phyloP scores from a whole-genome alignment of 1,140 invertebrate genomes.

The Dreissena polymorpha region DNA sequence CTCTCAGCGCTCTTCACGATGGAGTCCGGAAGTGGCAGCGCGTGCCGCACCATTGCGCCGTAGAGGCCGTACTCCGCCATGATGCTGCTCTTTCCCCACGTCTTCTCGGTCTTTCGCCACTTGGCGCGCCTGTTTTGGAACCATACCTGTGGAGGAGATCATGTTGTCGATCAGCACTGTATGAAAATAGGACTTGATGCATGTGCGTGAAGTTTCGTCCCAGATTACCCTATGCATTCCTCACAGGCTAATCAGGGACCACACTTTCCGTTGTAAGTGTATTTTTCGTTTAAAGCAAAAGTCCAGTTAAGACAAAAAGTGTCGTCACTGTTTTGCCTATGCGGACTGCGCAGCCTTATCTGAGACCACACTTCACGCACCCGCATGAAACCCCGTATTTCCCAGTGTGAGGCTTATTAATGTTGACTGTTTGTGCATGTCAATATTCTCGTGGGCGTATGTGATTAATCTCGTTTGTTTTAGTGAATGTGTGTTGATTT shows the following conservation, averaged over 20 bases:
- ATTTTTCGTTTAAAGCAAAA: background rate
- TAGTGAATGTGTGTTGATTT: no score
- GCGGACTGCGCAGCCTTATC: background rate
- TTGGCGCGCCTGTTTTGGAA: conserved; percentile 99
- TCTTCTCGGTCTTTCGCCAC: conserved; percentile 99
- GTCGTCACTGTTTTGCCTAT: background rate
- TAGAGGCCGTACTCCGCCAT: conserved; percentile 96
- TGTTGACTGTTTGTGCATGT: no score
- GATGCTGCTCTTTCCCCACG: conserved; percentile 91
- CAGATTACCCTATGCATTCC: background rate
- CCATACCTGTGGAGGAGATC: conserved; percentile 91
- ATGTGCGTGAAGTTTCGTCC: background rate
- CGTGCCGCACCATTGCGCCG: conserved; percentile 99
- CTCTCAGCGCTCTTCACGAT: conserved; percentile 94
- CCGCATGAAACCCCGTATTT: no score
- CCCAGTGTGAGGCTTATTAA: no score
- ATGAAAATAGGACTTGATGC: background rate
- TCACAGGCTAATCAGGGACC: background rate
- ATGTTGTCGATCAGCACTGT: background rate
- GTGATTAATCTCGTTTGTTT: no score
- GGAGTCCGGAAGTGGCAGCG: conserved; percentile 97
- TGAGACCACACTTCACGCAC: no score
- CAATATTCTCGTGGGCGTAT: no score
- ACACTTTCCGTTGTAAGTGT: background rate
- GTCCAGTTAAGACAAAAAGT: background rate